Percentiles rank a stretch among this genome's conserved stretches.
Conservation (phyloP, 53 echinoderm and acorn worm genomes). For the Paelopatides confundens region DNA sequence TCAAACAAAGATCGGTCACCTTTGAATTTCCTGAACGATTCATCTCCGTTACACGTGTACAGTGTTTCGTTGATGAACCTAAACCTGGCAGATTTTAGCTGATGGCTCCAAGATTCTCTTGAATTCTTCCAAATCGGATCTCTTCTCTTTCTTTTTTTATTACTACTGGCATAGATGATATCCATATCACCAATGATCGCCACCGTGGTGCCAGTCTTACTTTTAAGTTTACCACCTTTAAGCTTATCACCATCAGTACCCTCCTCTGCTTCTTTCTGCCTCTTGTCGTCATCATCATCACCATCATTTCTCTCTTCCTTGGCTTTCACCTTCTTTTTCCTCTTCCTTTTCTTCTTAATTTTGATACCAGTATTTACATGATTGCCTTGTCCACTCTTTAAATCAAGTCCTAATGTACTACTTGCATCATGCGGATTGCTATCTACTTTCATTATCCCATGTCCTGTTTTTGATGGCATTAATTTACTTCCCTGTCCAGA, state of each 20-base stretch:
- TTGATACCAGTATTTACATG: not conserved
- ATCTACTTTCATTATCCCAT: no score
- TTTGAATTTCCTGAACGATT: slow-evolving; percentile 73
- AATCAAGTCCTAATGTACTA: no score
- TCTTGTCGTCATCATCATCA: not conserved
- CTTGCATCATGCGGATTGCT: no score
- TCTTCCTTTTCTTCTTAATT: slow-evolving; percentile 4
- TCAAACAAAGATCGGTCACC: slow-evolving; percentile 72
- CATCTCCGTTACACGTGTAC: slow-evolving; percentile 75
- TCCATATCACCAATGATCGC: not conserved
- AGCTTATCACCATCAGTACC: not conserved
- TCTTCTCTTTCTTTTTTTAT: not conserved
- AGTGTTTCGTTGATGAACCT: slow-evolving; percentile 89
- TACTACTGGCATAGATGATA: slow-evolving; percentile 1
- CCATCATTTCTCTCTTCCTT: not conserved
- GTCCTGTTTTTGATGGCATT: no score
- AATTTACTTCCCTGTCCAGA: not conserved
- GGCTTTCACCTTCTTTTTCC: not conserved
- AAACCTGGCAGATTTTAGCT: slow-evolving; percentile 80
- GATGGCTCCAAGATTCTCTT: slow-evolving; percentile 68
- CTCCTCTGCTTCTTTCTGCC: not conserved
- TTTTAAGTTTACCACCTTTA: not conserved
- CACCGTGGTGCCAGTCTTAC: not conserved
- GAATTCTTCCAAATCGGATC: not conserved
- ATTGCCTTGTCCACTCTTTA: not conserved